These are phyloP conservation scores for Syngnathoides biaculeatus DNA, from an alignment of 2,113 vertebrate species.

Conservation along the genomic window DNA sequence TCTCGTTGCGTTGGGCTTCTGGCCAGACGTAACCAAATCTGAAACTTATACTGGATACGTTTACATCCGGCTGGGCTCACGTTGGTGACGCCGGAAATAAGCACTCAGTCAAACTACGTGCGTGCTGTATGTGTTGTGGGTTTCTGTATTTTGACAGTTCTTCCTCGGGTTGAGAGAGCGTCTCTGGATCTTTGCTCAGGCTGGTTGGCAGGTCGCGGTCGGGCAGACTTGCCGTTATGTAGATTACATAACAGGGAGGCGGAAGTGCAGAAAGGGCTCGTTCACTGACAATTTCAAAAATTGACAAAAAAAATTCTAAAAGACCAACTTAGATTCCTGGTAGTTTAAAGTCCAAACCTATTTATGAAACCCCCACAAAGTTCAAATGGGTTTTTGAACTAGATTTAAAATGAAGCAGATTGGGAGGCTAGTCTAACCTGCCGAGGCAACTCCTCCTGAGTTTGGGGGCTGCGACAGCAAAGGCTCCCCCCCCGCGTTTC, in stretches of 20 bases:
- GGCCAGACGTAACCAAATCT: conserved; percentile 41
- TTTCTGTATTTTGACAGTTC: background rate
- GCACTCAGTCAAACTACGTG: background rate
- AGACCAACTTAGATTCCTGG: too few species aligned
- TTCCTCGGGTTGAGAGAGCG: background rate
- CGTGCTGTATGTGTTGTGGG: background rate
- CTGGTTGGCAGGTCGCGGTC: background rate
- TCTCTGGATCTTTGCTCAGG: background rate
- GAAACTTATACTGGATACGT: conserved; percentile 20
- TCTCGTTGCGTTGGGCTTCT: conserved; percentile 17
- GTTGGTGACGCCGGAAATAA: background rate
- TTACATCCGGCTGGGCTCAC: conserved; percentile 33
- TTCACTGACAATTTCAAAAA: background rate
- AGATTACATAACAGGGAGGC: background rate
- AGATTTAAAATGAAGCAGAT: too few species aligned
- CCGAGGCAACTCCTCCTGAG: too few species aligned
- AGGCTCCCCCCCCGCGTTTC: too few species aligned
- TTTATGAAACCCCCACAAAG: too few species aligned
- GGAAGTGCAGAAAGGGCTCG: background rate
- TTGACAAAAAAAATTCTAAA: too few species aligned
- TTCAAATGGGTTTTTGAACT: too few species aligned
- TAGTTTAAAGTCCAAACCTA: too few species aligned
- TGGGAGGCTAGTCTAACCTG: too few species aligned
- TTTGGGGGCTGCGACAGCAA: too few species aligned
- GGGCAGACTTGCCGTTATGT: background rate